These are phyloP conservation scores for Neodiprion lecontei DNA, from an alignment of 1,140 invertebrate species.

Conservation along the genomic window DNA sequence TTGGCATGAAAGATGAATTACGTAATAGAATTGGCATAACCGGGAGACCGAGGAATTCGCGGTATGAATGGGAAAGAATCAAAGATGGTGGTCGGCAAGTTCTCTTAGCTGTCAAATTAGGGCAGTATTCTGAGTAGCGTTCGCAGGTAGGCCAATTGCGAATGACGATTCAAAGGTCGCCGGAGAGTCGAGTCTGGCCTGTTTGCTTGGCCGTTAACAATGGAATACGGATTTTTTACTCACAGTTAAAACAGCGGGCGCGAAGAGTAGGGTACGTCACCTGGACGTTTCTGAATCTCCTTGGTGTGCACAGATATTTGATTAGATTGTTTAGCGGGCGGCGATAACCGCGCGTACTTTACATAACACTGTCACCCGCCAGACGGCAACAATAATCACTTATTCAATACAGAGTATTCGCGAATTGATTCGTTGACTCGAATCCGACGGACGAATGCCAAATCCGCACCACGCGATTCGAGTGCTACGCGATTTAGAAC, in stretches of 20 bases:
- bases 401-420: neutral
- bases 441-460: neutral
- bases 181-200: neutral
- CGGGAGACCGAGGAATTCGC: neutral
- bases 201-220: neutral
- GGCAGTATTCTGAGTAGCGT: neutral
- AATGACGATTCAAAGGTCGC: neutral
- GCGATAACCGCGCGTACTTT: neutral
- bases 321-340: neutral
- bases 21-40: neutral
- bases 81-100: conserved; percentile 2
- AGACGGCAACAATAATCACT: neutral
- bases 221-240: neutral
- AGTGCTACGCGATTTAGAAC: neutral
- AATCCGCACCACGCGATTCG: neutral
- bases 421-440: neutral
- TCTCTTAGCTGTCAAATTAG: neutral
- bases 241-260: neutral
- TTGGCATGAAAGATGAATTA: neutral
- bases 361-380: neutral
- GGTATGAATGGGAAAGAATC: neutral
- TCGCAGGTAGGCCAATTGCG: neutral
- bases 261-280: neutral
- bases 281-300: neutral
- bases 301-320: neutral